Evolutionary conservation across 2,113 vertebrate species (phyloP), one percentile per base, ranked within the genome.

Genomic region (Picathartes gymnocephalus): DNA sequence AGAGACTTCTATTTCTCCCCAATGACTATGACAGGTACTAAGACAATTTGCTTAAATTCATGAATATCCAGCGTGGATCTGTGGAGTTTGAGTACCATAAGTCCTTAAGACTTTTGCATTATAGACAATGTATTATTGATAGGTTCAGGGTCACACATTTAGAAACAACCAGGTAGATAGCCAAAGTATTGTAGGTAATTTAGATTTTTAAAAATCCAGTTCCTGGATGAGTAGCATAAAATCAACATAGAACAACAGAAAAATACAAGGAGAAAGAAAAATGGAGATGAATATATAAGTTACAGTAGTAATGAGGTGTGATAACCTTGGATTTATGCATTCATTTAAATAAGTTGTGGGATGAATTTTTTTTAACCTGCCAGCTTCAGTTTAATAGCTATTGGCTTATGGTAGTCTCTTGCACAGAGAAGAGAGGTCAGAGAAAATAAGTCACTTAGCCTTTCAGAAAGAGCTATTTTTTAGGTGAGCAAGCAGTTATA

Each of bases 401-500:
- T 74, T 78, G 12, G 11, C 15, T 83, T 70, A 28, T n/a, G 5
- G 25, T 47, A 83, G n/a, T 40, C 22, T 85, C 78, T 44, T 47
- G 47, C 24, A 47, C 13, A 90, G 70, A 76, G 24, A 68, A 78
- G 35, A 77, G 22, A 61, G 25, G 56, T 23, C 69, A 79, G 69
- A 84, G 48, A 53, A 90, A 93, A 72, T n/a, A 57, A 37, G 30
- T 64, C 90, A 81, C n/a, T 80, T 83, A 88, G 50, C 35, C 44
- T 96, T 94, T 94, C n/a, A 85, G 70, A 85, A 94, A 48, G 21
- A 72, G 17, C 20, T 85, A n/a, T 91, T 88, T 93, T 17, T 56
- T 82, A 90, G 31, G 40, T 82, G 57, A 85, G 62, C 90, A 88
- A 87, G 17, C 51, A 42, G 44, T 88, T 78, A 72, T 3, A 76